Evolutionary conservation across 2,888 invertebrate genomes (phyloP).

Genomic region (Zaprionus obscuricornis): DNA sequence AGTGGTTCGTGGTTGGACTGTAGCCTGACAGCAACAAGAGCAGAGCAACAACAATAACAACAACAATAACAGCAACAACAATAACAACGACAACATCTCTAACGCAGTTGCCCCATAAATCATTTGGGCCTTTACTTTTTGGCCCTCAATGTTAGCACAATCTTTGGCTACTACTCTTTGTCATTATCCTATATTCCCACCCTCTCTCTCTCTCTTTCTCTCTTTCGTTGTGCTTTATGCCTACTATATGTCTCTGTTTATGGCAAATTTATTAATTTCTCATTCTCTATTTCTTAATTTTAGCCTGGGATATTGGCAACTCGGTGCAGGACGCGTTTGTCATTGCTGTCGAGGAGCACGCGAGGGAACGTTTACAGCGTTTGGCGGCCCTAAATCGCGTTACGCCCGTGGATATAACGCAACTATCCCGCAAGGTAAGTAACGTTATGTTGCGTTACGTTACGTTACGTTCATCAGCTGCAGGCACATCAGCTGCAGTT

Average conservation of each 20-base stretch:
- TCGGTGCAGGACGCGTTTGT: conserved; percentile 98
- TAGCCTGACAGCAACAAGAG: conserved; percentile 38
- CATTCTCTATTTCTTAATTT: conserved; percentile 54
- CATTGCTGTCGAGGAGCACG: conserved; percentile 98
- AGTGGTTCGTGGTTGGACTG: conserved; percentile 21
- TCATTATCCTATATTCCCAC: too few relatives aligned
- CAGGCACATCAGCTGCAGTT: too few relatives aligned
- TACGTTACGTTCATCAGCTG: background rate
- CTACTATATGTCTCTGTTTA: conserved; percentile 8
- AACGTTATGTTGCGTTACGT: background rate
- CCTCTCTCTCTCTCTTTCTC: conserved; percentile 4
- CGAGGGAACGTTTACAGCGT: conserved; percentile 94
- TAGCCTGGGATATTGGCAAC: conserved; percentile 93
- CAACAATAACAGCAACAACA: too few relatives aligned
- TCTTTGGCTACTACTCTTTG: too few relatives aligned
- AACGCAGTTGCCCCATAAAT: conserved; percentile 44
- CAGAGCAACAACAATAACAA: too few relatives aligned
- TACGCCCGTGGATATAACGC: conserved; percentile 96
- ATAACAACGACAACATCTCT: conserved; percentile 28
- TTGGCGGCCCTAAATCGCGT: conserved; percentile 96
- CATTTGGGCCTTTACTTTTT: too few relatives aligned
- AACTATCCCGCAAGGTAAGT: conserved; percentile 92
- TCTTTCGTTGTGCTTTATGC: background rate
- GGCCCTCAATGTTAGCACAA: too few relatives aligned
- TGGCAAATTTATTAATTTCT: conserved; percentile 38